These are phyloP conservation scores for Turritopsis rubra DNA, from an alignment of 30 jellyfish, hydroid and myxozoan species.

Conservation along the genomic window DNA sequence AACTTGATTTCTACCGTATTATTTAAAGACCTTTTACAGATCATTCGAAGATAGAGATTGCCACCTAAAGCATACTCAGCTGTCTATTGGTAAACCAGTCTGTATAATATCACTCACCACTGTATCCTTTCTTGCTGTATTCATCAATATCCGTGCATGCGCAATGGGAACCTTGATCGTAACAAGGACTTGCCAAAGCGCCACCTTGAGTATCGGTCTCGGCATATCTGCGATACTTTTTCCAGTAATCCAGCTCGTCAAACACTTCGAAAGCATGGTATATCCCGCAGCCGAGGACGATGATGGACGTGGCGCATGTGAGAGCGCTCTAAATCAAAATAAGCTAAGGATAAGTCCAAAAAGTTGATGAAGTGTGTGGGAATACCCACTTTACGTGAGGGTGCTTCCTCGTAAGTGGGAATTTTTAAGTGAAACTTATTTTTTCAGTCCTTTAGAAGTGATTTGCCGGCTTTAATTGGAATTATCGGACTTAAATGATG, in stretches of 20 bases:
- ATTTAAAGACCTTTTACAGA: no score
- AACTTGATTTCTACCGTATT: no score
- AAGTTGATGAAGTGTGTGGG: no score
- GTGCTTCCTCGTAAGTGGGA: no score
- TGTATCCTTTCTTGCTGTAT: not conserved
- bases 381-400: not conserved
- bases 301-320: not conserved
- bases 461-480: no score
- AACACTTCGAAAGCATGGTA: not conserved
- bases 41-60: no score
- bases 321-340: not conserved
- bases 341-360: no score
- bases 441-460: no score
- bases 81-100: no score
- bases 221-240: slow-evolving; percentile 7
- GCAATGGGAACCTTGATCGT: not conserved
- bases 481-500: no score
- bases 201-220: slow-evolving; percentile 3
- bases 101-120: not conserved
- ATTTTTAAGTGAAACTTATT: no score
- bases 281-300: not conserved
- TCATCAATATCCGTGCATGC: slow-evolving; percentile 4
- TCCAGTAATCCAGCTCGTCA: slow-evolving; percentile 18
- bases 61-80: no score
- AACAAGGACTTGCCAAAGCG: not conserved